A percentile compares a stretch with the other conserved stretches of the same genome.
phyloP scores from a whole-genome alignment of 2,113 vertebrate species.

The Jaculus jaculus region DNA sequence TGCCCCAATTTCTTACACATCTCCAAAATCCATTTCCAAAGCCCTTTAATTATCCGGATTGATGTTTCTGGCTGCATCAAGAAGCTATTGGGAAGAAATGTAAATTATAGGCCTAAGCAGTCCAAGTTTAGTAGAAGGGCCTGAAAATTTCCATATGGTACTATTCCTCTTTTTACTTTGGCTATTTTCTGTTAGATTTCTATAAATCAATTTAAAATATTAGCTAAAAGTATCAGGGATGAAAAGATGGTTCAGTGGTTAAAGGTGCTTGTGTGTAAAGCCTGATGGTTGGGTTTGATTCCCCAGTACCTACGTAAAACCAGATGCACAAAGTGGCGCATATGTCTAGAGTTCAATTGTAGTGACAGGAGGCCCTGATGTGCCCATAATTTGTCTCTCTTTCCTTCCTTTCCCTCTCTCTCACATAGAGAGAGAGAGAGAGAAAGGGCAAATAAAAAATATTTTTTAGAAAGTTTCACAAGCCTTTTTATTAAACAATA shows the following conservation, averaged over 20 bases:
- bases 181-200: slow-evolving; percentile 26
- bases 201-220: not conserved
- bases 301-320: no score
- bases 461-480: not conserved
- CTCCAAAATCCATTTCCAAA: slow-evolving; percentile 52
- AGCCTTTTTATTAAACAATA: slow-evolving; percentile 32
- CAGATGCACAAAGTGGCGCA: no score
- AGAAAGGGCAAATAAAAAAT: no score
- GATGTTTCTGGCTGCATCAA: slow-evolving; percentile 40
- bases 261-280: no score
- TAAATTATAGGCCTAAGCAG: slow-evolving; percentile 32
- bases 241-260: no score
- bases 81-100: slow-evolving; percentile 38
- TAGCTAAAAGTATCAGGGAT: not conserved
- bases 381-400: no score
- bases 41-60: slow-evolving; percentile 52
- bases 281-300: no score
- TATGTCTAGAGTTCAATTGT: no score
- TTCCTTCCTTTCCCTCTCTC: no score
- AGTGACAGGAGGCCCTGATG: no score
- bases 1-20: slow-evolving; percentile 35
- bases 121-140: slow-evolving; percentile 1
- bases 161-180: not conserved
- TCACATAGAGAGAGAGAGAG: no score
- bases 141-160: slow-evolving; percentile 41